Conservation (phyloP, 2,888 invertebrate species). For the Pseudococcus jackbeardsleyi region DNA sequence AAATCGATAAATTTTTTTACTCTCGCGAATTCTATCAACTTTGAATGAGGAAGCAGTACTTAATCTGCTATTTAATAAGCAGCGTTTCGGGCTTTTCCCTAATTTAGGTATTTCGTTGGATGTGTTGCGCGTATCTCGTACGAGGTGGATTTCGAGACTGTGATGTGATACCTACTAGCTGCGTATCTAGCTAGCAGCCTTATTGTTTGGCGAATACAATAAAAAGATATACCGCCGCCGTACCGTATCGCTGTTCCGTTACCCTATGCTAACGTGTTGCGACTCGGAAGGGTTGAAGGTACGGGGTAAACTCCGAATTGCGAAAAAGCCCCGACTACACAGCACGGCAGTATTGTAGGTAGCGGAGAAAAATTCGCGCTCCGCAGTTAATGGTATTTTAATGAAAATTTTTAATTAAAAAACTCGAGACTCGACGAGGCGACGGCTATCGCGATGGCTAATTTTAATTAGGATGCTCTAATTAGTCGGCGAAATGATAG, state of each 20-base stretch:
- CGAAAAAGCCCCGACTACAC: neutral
- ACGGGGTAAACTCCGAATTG: neutral
- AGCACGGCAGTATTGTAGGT: too few species aligned
- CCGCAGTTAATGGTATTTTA: slow-evolving; percentile 25
- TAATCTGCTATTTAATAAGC: too few species aligned
- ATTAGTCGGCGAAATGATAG: slow-evolving; percentile 35
- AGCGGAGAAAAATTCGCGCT: slow-evolving; percentile 5
- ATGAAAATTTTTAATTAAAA: slow-evolving; percentile 55
- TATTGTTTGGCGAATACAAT: neutral
- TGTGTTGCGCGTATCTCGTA: neutral
- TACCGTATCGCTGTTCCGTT: neutral
- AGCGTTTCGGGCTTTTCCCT: too few species aligned
- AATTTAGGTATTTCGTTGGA: too few species aligned
- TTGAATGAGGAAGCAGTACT: too few species aligned
- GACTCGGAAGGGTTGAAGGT: neutral
- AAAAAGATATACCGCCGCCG: neutral
- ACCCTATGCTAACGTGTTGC: neutral
- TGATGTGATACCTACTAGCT: too few species aligned
- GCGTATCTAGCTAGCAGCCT: neutral
- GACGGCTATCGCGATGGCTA: slow-evolving; percentile 6
- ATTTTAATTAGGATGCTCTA: slow-evolving; percentile 44
- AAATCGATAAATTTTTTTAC: too few species aligned
- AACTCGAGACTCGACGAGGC: slow-evolving; percentile 8
- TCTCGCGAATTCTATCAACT: too few species aligned
- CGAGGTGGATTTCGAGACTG: neutral